These are phyloP conservation scores for Elephantulus edwardii DNA, from an alignment of 2,113 vertebrate species.

Conservation along the genomic window DNA sequence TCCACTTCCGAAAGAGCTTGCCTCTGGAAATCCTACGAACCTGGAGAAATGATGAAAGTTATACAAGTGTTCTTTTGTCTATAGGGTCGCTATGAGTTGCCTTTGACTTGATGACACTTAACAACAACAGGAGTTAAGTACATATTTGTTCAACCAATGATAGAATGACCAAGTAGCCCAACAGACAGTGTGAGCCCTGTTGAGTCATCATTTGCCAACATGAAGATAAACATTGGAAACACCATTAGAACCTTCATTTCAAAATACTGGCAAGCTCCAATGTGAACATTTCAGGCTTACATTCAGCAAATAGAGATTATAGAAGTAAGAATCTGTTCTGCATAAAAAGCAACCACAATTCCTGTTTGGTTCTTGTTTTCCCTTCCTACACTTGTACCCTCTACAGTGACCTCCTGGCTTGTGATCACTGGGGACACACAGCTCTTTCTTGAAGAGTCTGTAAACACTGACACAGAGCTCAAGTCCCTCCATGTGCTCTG, in stretches of 20 bases:
- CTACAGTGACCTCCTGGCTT: constrained; percentile 4
- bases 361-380: constrained; percentile 22
- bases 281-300: background rate
- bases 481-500: constrained; percentile 29
- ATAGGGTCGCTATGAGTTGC: no score
- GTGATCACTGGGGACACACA: background rate
- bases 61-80: no score
- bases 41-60: no score
- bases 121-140: background rate
- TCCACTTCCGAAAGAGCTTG: background rate
- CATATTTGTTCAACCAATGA: background rate
- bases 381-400: background rate
- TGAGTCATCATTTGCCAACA: background rate
- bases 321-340: constrained; percentile 26
- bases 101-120: no score
- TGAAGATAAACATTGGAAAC: background rate
- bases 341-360: constrained; percentile 35
- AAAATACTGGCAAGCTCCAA: background rate
- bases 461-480: constrained; percentile 24
- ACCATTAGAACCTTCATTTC: background rate
- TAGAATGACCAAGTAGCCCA: background rate
- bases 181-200: background rate
- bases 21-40: no score
- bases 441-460: constrained; percentile 32
- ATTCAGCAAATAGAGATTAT: background rate